Percentiles rank a stretch among this genome's conserved stretches.
phyloP scores from a whole-genome alignment of 2,888 invertebrate genomes.

The Latrodectus elegans region DNA sequence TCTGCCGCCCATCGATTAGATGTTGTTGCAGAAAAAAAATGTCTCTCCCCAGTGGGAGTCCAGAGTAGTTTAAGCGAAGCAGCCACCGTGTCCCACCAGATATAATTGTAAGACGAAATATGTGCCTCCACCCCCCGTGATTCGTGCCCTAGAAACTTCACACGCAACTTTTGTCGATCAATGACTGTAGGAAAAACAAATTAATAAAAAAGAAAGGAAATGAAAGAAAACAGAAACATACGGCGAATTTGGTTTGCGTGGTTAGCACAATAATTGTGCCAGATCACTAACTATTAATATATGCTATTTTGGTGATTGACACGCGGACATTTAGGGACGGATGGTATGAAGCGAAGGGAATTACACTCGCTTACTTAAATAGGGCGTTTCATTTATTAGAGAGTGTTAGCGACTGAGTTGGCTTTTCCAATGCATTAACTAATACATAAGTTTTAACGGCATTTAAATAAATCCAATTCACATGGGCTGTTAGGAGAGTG shows the following conservation, averaged over 20 bases:
- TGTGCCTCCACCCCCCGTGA: background rate
- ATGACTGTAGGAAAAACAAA: slow-evolving; percentile 6
- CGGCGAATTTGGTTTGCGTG: background rate
- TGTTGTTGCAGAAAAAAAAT: slow-evolving; percentile 4
- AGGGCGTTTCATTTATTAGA: too few relatives aligned
- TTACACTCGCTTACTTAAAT: background rate
- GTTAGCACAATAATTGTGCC: background rate
- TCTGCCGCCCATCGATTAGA: slow-evolving; percentile 13
- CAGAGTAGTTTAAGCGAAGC: slow-evolving; percentile 25
- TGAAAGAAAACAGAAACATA: background rate
- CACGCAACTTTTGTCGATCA: slow-evolving; percentile 45
- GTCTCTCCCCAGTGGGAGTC: background rate
- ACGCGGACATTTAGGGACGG: background rate
- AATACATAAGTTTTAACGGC: too few relatives aligned
- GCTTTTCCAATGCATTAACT: too few relatives aligned
- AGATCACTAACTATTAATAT: background rate
- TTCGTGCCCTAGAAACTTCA: background rate
- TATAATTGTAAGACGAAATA: too few relatives aligned
- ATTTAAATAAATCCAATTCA: too few relatives aligned
- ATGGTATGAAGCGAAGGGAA: background rate
- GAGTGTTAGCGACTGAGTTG: too few relatives aligned
- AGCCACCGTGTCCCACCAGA: background rate
- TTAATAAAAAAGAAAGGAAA: background rate
- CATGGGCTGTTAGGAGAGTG: too few relatives aligned
- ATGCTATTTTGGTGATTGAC: background rate